Base-by-base conservation (phyloP, 2,888 invertebrate species). In the Lordiphosa fenestrarum region DNA sequence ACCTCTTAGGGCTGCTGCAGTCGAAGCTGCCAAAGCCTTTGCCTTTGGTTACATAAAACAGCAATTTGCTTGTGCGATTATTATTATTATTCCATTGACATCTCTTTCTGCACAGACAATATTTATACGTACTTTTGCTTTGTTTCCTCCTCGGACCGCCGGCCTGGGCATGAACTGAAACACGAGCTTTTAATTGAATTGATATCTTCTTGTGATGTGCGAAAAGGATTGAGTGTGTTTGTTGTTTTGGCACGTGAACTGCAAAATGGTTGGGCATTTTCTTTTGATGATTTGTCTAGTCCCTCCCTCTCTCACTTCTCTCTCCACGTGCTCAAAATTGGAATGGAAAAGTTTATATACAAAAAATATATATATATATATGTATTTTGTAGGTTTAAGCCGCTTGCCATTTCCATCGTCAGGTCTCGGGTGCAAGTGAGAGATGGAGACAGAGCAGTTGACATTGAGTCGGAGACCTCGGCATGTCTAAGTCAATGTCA, bases 171-270 rank as follows among this genome's bases (percentile, higher is more conserved):
- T 39, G 7, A 54, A 63, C 52, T 47, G 54, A 71, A 63, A 55
- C 69, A 53, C 54, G 75, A 71, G 75, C 51, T 55, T 61, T 72
- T 78, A 78, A 75, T 78, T 78, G 75, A 75, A 75, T 72, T 58
- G 61, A 74, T 53, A n/a, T n/a, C n/a, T 73, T 56, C 42, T 15
- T 44, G 33, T 15, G n/a, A 41, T 41, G 35, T 30, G 15, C 44
- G 15, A 15, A 15, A 44, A 44, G 33, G 44, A 44, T 44, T 33
- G 7, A 9, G 6, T 15, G 6, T 15, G 15, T 5, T 44, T 30
- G 10, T 15, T 30, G 10, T 44, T 33, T 12, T 15, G 33, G 44
- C 44, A 44, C 44, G 44, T 44, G 44, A 44, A 44, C 25, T 15
- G 12, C 44, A 33, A 33, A 30, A 30, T 30, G 30, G 9, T 30